Evolutionary conservation across 1,140 invertebrate species (phyloP).

Genomic region (Wiebesia pumilae): DNA sequence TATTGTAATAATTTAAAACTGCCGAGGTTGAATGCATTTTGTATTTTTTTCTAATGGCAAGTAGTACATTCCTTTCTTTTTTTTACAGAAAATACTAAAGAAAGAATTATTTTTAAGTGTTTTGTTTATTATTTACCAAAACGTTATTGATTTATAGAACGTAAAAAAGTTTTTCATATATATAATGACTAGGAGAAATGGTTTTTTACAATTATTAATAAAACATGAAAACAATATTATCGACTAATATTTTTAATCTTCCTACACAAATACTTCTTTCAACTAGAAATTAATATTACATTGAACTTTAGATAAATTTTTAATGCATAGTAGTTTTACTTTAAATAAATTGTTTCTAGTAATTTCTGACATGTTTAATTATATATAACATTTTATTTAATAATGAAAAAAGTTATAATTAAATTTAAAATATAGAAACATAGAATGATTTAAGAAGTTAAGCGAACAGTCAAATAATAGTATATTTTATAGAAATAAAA

Average conservation of each 20-base stretch:
- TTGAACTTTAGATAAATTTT: background rate
- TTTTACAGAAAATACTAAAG: conserved; percentile 43
- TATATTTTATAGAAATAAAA: no score
- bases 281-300: background rate
- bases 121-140: conserved; percentile 39
- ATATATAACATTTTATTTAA: no score
- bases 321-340: no score
- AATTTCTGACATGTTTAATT: no score
- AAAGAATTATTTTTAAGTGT: conserved; percentile 44
- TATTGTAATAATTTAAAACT: conserved; percentile 49
- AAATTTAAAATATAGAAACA: no score
- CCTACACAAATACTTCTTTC: background rate
- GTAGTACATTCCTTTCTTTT: background rate
- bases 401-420: no score
- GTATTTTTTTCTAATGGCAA: conserved; percentile 57
- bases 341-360: no score
- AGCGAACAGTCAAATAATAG: no score
- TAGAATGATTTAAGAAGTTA: no score
- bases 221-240: conserved; percentile 7
- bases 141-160: background rate
- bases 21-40: conserved; percentile 50
- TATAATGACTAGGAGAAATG: conserved; percentile 2
- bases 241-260: background rate
- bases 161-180: background rate
- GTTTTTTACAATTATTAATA: conserved; percentile 47